Evolutionary conservation across 2,888 invertebrate species (phyloP).

Genomic region (Euproctis similis): DNA sequence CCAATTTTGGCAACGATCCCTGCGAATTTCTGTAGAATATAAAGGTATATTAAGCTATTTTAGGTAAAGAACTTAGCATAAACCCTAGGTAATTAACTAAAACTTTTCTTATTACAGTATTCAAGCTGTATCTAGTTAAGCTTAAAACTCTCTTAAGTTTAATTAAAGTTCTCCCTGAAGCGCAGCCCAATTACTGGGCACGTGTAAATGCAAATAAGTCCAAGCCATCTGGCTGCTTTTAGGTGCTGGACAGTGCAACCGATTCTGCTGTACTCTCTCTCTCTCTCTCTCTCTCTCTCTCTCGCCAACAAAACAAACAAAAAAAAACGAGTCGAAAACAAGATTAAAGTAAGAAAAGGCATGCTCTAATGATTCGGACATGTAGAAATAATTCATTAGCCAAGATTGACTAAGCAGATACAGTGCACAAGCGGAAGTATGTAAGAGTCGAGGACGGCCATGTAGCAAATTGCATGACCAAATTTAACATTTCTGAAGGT

Average conservation of each 20-base stretch:
- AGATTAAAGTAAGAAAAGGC: too few species aligned
- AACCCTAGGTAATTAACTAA: conserved; percentile 46
- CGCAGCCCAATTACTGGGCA: conserved; percentile 70
- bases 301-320: too few species aligned
- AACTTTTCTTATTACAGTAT: conserved; percentile 65
- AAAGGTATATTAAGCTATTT: conserved; percentile 5
- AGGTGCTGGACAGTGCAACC: conserved; percentile 42
- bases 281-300: too few species aligned
- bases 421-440: too few species aligned
- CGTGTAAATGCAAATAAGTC: conserved; percentile 74
- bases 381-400: too few species aligned
- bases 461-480: too few species aligned
- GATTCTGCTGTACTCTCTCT: conserved; percentile 29
- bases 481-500: too few species aligned
- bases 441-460: too few species aligned
- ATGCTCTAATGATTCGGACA: too few species aligned
- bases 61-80: conserved; percentile 26
- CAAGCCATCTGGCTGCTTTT: conserved; percentile 61
- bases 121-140: conserved; percentile 56
- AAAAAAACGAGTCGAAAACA: too few species aligned
- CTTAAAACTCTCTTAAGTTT: conserved; percentile 64
- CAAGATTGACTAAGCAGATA: too few species aligned
- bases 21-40: too few species aligned
- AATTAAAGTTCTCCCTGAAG: conserved; percentile 72
- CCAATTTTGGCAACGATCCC: neutral